Conservation (phyloP, 2,888 invertebrate species). For the Incurvaria masculella region DNA sequence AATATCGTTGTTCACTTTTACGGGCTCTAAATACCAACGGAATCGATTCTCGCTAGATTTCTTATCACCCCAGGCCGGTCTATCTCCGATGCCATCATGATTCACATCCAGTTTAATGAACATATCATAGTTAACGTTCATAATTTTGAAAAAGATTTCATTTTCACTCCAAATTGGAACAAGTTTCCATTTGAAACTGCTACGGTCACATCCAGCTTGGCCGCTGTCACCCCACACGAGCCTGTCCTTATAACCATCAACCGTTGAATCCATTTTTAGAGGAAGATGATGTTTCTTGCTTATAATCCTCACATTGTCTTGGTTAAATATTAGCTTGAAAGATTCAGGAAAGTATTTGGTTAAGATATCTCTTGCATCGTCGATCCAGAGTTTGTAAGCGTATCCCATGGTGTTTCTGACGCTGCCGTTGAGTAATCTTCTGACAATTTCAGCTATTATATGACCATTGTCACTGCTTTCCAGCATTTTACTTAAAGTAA, state of each 20-base stretch:
- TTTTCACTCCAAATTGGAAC: slow-evolving; percentile 19
- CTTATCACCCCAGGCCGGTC: slow-evolving; percentile 19
- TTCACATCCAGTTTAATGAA: slow-evolving; percentile 21
- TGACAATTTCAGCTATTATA: too few relatives aligned
- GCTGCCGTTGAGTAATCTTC: too few relatives aligned
- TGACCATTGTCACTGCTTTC: too few relatives aligned
- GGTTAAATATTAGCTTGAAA: slow-evolving; percentile 19
- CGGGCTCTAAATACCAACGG: slow-evolving; percentile 22
- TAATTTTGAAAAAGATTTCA: slow-evolving; percentile 21
- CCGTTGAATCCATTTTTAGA: slow-evolving; percentile 20
- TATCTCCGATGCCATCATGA: slow-evolving; percentile 17
- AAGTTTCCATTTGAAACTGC: slow-evolving; percentile 22
- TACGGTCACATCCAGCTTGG: slow-evolving; percentile 16
- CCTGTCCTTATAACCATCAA: slow-evolving; percentile 15
- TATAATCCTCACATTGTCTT: slow-evolving; percentile 19
- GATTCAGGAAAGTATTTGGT: too few relatives aligned
- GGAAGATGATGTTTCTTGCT: slow-evolving; percentile 18
- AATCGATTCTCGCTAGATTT: slow-evolving; percentile 14
- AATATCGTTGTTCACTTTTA: slow-evolving; percentile 16
- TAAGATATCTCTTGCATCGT: too few relatives aligned
- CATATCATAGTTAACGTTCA: slow-evolving; percentile 19
- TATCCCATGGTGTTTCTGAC: too few relatives aligned
- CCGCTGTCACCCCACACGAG: slow-evolving; percentile 20
- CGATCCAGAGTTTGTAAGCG: too few relatives aligned
- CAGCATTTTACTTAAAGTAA: too few relatives aligned